A percentile compares a stretch with the other conserved stretches of the same genome.
These are phyloP conservation scores for Uropsilus gracilis DNA, from an alignment of 2,113 vertebrate genomes.

Conservation along the genomic window DNA sequence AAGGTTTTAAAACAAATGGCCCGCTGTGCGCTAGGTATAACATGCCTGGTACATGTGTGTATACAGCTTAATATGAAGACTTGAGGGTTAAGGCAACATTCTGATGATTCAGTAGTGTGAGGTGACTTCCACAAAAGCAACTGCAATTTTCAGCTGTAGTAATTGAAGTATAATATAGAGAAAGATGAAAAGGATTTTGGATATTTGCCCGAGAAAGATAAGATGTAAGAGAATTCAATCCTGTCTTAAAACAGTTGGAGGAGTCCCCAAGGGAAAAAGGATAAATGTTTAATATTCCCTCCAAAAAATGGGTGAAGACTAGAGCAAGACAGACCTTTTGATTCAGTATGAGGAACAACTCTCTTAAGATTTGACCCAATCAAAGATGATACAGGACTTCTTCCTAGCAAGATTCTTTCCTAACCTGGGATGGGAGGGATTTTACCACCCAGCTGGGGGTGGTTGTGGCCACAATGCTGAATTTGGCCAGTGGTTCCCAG, in stretches of 20 bases:
- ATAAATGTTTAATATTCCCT: slow-evolving; percentile 39
- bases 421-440: not conserved
- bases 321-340: slow-evolving; percentile 37
- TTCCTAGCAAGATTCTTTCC: slow-evolving; percentile 27
- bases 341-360: not conserved
- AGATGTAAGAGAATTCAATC: not conserved
- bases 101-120: slow-evolving; percentile 41
- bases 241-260: slow-evolving; percentile 55
- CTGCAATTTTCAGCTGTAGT: slow-evolving; percentile 45
- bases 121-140: not conserved
- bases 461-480: not conserved
- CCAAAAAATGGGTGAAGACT: slow-evolving; percentile 13
- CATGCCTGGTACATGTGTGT: not conserved
- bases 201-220: slow-evolving; percentile 28
- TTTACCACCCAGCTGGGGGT: slow-evolving; percentile 17
- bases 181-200: not conserved
- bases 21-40: not conserved
- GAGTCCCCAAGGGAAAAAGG: not conserved
- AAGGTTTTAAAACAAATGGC: slow-evolving; percentile 5
- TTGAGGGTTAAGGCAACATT: not conserved
- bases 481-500: not conserved
- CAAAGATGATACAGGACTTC: not conserved
- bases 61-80: slow-evolving; percentile 15
- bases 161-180: slow-evolving; percentile 11
- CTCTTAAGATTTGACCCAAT: slow-evolving; percentile 40